A percentile compares a stretch with the other conserved stretches of the same genome.
These are phyloP conservation scores for Pectinophora gossypiella DNA, from an alignment of 1,140 invertebrate species.

Conservation along the genomic window DNA sequence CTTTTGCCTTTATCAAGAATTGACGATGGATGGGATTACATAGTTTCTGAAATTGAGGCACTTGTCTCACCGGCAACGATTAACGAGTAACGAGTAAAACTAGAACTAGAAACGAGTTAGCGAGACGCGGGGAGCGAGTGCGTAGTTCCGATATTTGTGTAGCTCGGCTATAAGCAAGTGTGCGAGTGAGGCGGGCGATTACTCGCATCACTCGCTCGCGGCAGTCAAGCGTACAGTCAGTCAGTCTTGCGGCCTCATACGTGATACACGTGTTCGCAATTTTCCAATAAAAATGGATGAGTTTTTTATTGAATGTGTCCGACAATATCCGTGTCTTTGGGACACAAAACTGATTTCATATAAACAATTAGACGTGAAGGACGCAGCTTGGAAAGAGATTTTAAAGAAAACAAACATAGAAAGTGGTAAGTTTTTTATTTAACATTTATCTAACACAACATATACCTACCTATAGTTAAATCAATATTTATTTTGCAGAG, in stretches of 20 bases:
- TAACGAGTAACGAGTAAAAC: no score
- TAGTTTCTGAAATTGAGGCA: no score
- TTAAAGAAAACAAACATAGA: slow-evolving; percentile 11
- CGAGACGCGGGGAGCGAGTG: background rate
- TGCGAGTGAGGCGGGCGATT: background rate
- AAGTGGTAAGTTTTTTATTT: slow-evolving; percentile 14
- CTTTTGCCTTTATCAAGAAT: no score
- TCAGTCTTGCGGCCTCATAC: no score
- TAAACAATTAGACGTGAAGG: slow-evolving; percentile 10
- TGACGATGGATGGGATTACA: no score
- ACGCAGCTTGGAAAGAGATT: slow-evolving; percentile 25
- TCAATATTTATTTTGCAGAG: background rate
- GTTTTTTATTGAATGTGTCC: slow-evolving; percentile 1
- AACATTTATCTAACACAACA: background rate
- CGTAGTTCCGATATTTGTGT: background rate
- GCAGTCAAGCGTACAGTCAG: no score
- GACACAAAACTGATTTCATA: background rate
- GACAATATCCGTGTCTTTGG: background rate
- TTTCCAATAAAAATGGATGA: no score
- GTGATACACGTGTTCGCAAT: no score
- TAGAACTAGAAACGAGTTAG: no score
- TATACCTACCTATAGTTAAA: background rate
- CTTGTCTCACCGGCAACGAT: no score
- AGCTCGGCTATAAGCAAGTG: background rate
- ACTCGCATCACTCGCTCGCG: slow-evolving; percentile 1